These are phyloP conservation scores for Trissolcus basalis DNA, from an alignment of 1,140 invertebrate species.

Conservation along the genomic window DNA sequence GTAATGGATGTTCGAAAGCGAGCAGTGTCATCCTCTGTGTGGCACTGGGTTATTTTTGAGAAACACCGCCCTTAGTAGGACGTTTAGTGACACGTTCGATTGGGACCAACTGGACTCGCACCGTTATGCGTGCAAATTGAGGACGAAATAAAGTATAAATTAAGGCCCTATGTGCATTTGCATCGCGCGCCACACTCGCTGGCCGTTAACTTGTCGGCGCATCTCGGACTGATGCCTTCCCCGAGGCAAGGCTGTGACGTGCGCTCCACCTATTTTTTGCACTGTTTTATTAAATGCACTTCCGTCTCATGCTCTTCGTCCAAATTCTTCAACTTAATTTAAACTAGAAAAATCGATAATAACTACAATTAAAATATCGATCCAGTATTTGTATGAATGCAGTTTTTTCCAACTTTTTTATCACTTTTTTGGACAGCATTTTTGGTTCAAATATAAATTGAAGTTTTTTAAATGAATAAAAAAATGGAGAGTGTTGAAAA, in stretches of 20 bases:
- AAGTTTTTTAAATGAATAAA: too few relatives aligned
- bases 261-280: not conserved
- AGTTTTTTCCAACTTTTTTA: too few relatives aligned
- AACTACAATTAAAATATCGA: not conserved
- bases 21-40: not conserved
- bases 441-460: too few relatives aligned
- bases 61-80: conserved; percentile 17
- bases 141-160: conserved; percentile 48
- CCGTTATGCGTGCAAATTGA: conserved; percentile 43
- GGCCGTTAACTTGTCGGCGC: conserved; percentile 22
- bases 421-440: too few relatives aligned
- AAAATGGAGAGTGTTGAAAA: too few relatives aligned
- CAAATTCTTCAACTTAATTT: not conserved
- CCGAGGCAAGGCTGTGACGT: conserved; percentile 23
- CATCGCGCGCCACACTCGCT: conserved; percentile 11
- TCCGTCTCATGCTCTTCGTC: conserved; percentile 19
- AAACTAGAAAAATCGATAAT: not conserved
- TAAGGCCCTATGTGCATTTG: conserved; percentile 25
- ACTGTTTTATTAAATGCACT: conserved; percentile 15
- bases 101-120: conserved; percentile 16
- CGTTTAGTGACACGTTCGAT: conserved; percentile 7
- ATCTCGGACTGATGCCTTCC: conserved; percentile 16
- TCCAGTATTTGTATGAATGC: too few relatives aligned
- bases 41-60: conserved; percentile 3
- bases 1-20: not conserved